Evolutionary conservation across 2,888 invertebrate species (phyloP).

Genomic region (Lepidocyrtoides sp.): DNA sequence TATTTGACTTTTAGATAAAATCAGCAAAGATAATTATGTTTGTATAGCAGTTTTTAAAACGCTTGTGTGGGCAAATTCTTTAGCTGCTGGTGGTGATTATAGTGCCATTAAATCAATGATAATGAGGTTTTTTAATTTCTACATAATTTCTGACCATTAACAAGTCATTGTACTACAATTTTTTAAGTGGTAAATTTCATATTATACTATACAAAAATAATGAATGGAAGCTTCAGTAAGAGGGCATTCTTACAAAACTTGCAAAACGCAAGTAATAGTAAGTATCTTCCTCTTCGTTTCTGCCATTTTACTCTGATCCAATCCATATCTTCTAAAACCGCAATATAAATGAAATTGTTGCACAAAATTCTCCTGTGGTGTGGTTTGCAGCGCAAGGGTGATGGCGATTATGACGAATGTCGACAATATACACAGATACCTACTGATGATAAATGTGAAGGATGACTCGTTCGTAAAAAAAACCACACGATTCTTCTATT

Average conservation of each 20-base stretch:
- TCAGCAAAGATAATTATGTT: background rate
- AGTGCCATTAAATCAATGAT: background rate
- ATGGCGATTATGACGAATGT: conserved; percentile 15
- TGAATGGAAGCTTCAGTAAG: too few species aligned
- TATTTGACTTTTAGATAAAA: too few species aligned
- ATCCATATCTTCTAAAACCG: background rate
- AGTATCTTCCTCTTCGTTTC: background rate
- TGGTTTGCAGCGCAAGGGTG: background rate
- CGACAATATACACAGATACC: too few species aligned
- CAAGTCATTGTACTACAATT: background rate
- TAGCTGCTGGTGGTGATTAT: background rate
- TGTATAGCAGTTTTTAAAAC: background rate
- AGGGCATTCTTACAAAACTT: too few species aligned
- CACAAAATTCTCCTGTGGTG: conserved; percentile 1
- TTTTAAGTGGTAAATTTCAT: too few species aligned
- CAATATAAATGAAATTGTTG: background rate
- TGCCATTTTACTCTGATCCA: background rate
- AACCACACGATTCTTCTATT: conserved; percentile 23
- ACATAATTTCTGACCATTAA: background rate
- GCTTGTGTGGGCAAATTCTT: too few species aligned
- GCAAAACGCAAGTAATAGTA: background rate
- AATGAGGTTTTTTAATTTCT: background rate
- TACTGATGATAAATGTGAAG: background rate
- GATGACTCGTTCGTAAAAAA: conserved; percentile 5
- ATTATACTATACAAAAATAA: too few species aligned